Base-by-base conservation (phyloP, 2,797 vertebrate genomes). In the Gorsachius magnificus region DNA sequence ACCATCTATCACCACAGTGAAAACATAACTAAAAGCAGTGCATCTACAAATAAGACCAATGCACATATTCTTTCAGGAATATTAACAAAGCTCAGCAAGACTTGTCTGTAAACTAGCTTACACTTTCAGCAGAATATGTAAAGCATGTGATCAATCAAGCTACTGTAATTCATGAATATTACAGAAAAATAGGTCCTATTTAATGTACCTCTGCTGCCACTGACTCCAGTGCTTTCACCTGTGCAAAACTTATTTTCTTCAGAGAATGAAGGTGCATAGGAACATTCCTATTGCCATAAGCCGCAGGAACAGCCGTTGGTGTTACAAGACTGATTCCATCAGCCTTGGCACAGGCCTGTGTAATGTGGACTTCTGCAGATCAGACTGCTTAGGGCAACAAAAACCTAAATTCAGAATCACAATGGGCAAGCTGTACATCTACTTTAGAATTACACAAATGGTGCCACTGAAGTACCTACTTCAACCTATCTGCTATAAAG, bases 401-500 rank as follows among this genome's bases (percentile, higher is more conserved):
- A 87, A 95, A 72, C 15, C 10, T 25, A 8, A 10, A 3, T 28
- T 87, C 83, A 82, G 53, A 15, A 81, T 65, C 35, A 70, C 4
- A 43, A 3, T 2, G 1, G 54, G 28, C 21, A 41, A 65, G 16
- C 7, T 50, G 33, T 35, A 12, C 20, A 14, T 18, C 36, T 35
- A 2, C 33, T 36, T 38, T 51, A 35, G 26, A 53, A n/a, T 61
- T 22, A 33, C 4, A 22, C 8, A 5, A 54, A 33, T 46, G 21
- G 6, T 56, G 11, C 14, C 45, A 48, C 0, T 0, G 61, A 68
- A 53, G 5, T 21, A 50, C 15, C 18, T 46, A 2, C 22, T 19
- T 81, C 57, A 75, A 28, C 28, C 17, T 21, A 12, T 53, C 46
- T 14, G 5, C 57, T 56, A 16, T 26, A 68, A 86, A 81, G 0